phyloP scores from a whole-genome alignment of 2,888 invertebrate genomes.

The Glyphotaelius pellucidus region DNA sequence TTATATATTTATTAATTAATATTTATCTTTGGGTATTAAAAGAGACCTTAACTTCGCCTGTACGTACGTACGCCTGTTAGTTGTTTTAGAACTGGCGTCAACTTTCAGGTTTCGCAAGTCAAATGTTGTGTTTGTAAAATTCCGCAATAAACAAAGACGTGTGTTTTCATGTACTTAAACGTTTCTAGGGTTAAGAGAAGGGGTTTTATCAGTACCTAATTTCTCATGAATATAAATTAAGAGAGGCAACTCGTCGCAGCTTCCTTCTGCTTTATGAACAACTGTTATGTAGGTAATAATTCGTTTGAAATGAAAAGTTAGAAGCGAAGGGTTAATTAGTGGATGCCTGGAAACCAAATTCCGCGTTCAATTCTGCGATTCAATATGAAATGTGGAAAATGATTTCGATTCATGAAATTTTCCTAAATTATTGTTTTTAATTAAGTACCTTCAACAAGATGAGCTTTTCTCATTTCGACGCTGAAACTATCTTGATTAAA shows the following conservation, averaged over 20 bases:
- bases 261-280: conserved; percentile 42
- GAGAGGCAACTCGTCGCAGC: conserved; percentile 16
- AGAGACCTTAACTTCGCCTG: too few relatives aligned
- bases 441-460: neutral
- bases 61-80: neutral
- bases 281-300: conserved; percentile 51
- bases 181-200: conserved; percentile 14
- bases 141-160: neutral
- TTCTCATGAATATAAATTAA: conserved; percentile 44
- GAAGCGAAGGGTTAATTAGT: conserved; percentile 57
- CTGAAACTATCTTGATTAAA: neutral
- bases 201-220: conserved; percentile 26
- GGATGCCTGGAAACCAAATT: conserved; percentile 45
- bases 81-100: neutral
- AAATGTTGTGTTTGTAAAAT: neutral
- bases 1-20: neutral
- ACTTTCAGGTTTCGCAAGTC: neutral
- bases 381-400: conserved; percentile 10
- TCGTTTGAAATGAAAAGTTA: conserved; percentile 58
- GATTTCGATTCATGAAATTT: neutral
- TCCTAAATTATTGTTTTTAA: neutral
- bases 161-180: neutral
- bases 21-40: too few relatives aligned
- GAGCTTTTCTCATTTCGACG: neutral
- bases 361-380: conserved; percentile 23